Evolutionary conservation across 2,113 vertebrate genomes (phyloP).

Genomic region (Cephalopterus ornatus): DNA sequence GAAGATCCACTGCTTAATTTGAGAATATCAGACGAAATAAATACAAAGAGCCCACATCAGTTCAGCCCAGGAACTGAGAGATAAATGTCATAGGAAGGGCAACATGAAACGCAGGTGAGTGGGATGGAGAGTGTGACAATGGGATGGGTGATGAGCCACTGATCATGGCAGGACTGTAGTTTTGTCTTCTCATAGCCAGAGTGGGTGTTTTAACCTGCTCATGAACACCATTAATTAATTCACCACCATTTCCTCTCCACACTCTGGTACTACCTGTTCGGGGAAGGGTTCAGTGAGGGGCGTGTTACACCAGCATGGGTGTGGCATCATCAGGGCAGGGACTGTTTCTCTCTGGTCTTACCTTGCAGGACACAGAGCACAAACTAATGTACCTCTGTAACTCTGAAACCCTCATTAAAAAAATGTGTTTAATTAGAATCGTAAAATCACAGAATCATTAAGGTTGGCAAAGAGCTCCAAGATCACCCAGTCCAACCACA

Average conservation of each 20-base stretch:
- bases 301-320: not conserved
- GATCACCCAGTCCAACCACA: not conserved
- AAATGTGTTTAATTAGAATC: rapidly evolving
- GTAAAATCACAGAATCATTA: not conserved
- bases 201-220: not conserved
- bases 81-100: not conserved
- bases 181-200: not conserved
- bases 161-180: not conserved
- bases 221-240: not conserved
- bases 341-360: not conserved
- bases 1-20: not conserved
- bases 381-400: not conserved
- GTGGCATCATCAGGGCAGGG: not conserved
- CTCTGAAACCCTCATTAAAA: not conserved
- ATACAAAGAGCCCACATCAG: not conserved
- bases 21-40: slow-evolving; percentile 31
- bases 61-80: not conserved
- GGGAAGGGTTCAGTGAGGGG: not conserved
- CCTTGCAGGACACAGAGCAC: not conserved
- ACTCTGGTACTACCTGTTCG: rapidly evolving
- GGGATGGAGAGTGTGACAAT: not conserved
- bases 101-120: not conserved
- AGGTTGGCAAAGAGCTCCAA: not conserved
- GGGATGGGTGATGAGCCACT: not conserved
- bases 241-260: rapidly evolving